Base-by-base conservation (phyloP, 2,113 vertebrate genomes). In the Bombycilla garrulus region DNA sequence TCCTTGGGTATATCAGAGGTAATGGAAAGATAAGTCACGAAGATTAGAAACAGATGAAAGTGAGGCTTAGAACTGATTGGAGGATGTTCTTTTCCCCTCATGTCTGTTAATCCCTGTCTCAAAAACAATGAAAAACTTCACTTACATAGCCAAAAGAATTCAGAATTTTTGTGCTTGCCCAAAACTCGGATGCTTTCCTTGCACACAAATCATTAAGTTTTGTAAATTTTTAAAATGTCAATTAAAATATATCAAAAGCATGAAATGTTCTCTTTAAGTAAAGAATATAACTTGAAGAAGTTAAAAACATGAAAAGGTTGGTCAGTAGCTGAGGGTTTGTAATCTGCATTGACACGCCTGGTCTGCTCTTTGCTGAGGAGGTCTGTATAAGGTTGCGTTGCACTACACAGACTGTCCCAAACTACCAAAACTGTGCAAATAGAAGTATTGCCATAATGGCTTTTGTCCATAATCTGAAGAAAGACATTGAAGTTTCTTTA, bases 1-100 rank as follows among this genome's bases (percentile, higher is more conserved):
- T 89, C 78, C 28, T 54, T 66, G 26, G 23, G 12, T 71, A 51
- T 81, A 74, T 70, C 26, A 81, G 53, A 86, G 17, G 9, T 42
- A 91, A 61, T 15, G 24, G 44, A 81, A 38, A 91, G 7, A 89
- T 47, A 86, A 86, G 53, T 80, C 67, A 69, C 31, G 81, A 62
- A 92, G 33, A 76, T 64, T 56, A 91, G 51, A 84, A 91, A 78
- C 8, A 66, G 50, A 69, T 51, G 23, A 91, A 88, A 88, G 81
- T 62, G 50, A 67, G 42, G 13, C 28, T 94, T 89, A 94, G 26
- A 62, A 62, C 9, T 58, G 47, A 57, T 38, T 88, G 69, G n/a
- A 86, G 11, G 15, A 58, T 86, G 16, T 31, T 81, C 9, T 35
- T 17, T 81, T 5, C 23, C 8, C 25, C 9, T 92, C 35, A 23